Conservation (phyloP, 64 coral and sea anemone species). For the Stichodactyla helianthus region DNA sequence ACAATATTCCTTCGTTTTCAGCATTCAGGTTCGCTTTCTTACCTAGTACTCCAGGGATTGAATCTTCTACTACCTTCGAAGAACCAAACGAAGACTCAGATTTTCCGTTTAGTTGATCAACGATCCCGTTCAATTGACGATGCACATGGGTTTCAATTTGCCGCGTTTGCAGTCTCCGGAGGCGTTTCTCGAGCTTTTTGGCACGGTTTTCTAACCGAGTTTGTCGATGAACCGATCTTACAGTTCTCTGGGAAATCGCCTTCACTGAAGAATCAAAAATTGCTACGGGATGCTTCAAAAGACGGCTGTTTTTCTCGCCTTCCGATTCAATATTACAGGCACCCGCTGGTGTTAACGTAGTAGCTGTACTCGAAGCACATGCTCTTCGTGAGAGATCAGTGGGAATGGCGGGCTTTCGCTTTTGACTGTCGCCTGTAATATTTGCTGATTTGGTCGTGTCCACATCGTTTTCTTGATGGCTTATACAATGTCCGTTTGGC, state of each 20-base stretch:
- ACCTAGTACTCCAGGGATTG: background rate
- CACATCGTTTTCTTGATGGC: conserved; percentile 53
- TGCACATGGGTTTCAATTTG: conserved; percentile 97
- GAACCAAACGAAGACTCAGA: conserved; percentile 51
- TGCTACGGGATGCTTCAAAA: conserved; percentile 80
- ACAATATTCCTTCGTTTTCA: conserved; percentile 5
- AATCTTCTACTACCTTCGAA: conserved; percentile 32
- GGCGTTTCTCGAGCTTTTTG: conserved; percentile 84
- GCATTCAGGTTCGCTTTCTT: background rate
- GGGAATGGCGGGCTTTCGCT: conserved; percentile 42
- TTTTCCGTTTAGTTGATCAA: conserved; percentile 61
- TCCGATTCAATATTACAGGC: conserved; percentile 83
- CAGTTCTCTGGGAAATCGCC: conserved; percentile 56
- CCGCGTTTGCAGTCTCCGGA: conserved; percentile 97
- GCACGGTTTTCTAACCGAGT: conserved; percentile 74
- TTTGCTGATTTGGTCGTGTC: conserved; percentile 43
- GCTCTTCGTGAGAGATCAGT: conserved; percentile 79
- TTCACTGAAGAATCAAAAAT: conserved; percentile 55
- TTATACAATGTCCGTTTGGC: conserved; percentile 91
- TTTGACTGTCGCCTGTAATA: conserved; percentile 59
- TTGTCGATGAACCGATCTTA: conserved; percentile 65
- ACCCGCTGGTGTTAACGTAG: conserved; percentile 91
- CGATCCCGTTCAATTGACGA: conserved; percentile 68
- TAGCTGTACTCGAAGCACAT: conserved; percentile 88
- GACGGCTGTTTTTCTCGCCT: conserved; percentile 63